A percentile compares a stretch with the other conserved stretches of the same genome.
These are phyloP conservation scores for Papilio protenor DNA, from an alignment of 2,888 invertebrate species.

Conservation along the genomic window DNA sequence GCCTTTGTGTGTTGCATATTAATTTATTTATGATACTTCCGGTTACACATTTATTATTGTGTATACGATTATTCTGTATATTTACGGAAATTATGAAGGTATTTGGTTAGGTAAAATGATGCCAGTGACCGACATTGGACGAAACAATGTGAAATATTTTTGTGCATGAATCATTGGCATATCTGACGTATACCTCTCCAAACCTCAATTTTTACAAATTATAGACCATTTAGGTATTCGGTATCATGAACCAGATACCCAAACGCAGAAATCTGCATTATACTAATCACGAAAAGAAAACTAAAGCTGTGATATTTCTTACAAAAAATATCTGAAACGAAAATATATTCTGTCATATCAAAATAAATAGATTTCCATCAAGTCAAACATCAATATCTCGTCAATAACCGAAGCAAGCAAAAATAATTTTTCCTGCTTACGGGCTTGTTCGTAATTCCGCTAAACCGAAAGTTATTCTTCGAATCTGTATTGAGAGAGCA, in stretches of 20 bases:
- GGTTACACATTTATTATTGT: slow-evolving; percentile 25
- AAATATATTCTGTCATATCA: neutral
- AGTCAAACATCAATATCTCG: neutral
- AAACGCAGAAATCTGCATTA: neutral
- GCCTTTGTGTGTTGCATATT: slow-evolving; percentile 30
- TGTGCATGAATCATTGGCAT: neutral
- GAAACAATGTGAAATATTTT: neutral
- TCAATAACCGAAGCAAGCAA: slow-evolving; percentile 42
- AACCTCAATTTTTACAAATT: neutral
- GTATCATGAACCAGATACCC: neutral
- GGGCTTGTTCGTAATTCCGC: slow-evolving; percentile 61
- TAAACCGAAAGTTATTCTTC: slow-evolving; percentile 74
- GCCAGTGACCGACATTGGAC: slow-evolving; percentile 14
- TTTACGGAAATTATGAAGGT: slow-evolving; percentile 14
- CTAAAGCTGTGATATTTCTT: neutral
- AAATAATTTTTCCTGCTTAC: slow-evolving; percentile 65
- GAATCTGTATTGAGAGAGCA: slow-evolving; percentile 68
- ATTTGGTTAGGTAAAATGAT: neutral
- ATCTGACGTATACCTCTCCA: neutral
- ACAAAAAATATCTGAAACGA: neutral
- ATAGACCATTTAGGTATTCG: no score
- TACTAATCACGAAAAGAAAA: neutral
- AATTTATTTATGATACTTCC: slow-evolving; percentile 14
- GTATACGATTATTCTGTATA: neutral
- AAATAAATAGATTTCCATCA: neutral